Conservation (phyloP, 2,888 invertebrate species). For the Lysandra coridon region DNA sequence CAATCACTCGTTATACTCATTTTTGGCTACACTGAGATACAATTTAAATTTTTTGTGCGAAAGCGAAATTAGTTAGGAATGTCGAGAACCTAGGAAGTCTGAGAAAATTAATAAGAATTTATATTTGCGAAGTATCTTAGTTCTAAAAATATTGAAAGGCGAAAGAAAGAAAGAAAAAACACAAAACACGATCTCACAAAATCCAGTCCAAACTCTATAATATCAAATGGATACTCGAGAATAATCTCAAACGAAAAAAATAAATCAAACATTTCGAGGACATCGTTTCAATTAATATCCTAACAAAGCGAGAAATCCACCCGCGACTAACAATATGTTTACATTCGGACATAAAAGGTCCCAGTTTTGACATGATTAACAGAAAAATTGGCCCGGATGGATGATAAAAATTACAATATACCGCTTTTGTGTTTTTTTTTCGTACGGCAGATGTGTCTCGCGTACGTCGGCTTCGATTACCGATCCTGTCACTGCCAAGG, state of each 20-base stretch:
- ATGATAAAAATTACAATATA: constrained; percentile 53
- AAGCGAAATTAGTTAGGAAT: neutral
- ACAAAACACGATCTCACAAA: neutral
- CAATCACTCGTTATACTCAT: neutral
- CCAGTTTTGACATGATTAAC: constrained; percentile 72
- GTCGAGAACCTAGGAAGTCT: neutral
- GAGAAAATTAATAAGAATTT: neutral
- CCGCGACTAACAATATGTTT: constrained; percentile 56
- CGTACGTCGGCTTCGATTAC: constrained; percentile 69
- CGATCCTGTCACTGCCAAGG: constrained; percentile 60
- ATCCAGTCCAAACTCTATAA: neutral
- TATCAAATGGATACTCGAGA: neutral
- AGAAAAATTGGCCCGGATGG: constrained; percentile 62
- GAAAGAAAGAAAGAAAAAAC: too few relatives aligned
- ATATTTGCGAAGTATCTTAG: neutral
- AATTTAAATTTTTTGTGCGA: neutral
- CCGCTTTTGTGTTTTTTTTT: constrained; percentile 63
- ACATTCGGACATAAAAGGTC: constrained; percentile 61
- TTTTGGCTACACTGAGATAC: neutral
- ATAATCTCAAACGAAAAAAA: constrained; percentile 8
- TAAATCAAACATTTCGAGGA: constrained; percentile 18
- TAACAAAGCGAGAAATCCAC: constrained; percentile 22
- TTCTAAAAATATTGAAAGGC: neutral
- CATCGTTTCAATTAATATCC: constrained; percentile 29
- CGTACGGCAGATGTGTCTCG: constrained; percentile 65